Conservation (phyloP, 2,797 vertebrate genomes). For the Gymnoscopelus microlampas region DNA sequence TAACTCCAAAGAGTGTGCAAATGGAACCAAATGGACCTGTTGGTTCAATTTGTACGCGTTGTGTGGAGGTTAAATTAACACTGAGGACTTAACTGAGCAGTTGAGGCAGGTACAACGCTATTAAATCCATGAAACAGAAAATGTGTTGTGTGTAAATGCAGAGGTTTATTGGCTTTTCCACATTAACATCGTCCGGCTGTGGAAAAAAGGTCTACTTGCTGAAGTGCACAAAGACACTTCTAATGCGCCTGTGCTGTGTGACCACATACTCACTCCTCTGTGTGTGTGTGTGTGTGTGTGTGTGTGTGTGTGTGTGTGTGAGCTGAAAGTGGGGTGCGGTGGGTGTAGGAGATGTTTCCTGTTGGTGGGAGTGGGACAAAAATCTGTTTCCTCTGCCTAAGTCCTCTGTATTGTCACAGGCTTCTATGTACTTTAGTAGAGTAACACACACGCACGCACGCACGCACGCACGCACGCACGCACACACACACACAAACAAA, state of each 20-base stretch:
- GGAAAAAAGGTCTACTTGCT: slow-evolving; percentile 43
- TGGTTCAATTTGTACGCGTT: too few species aligned
- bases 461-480: slow-evolving; percentile 14
- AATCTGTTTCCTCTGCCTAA: slow-evolving; percentile 80
- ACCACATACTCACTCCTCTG: slow-evolving; percentile 52
- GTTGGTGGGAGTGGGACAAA: slow-evolving; percentile 81
- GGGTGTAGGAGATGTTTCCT: slow-evolving; percentile 77
- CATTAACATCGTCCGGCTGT: slow-evolving; percentile 31
- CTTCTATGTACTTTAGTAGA: slow-evolving; percentile 67
- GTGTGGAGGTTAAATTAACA: too few species aligned
- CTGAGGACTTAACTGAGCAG: too few species aligned
- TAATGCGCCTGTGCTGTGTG: slow-evolving; percentile 50
- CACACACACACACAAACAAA: neutral
- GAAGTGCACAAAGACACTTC: slow-evolving; percentile 53
- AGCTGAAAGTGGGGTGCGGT: slow-evolving; percentile 65
- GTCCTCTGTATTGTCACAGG: slow-evolving; percentile 73
- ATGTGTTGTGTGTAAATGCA: slow-evolving; percentile 29
- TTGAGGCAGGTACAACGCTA: slow-evolving; percentile 40
- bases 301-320: slow-evolving; percentile 34
- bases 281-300: slow-evolving; percentile 27
- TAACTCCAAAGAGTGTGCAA: too few species aligned
- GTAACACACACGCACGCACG: slow-evolving; percentile 43
- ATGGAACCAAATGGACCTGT: too few species aligned
- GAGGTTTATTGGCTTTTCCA: slow-evolving; percentile 62
- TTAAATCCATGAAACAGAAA: slow-evolving; percentile 16